Evolutionary conservation across 2,797 vertebrate genomes (phyloP).

Genomic region (Syngnathus acus): DNA sequence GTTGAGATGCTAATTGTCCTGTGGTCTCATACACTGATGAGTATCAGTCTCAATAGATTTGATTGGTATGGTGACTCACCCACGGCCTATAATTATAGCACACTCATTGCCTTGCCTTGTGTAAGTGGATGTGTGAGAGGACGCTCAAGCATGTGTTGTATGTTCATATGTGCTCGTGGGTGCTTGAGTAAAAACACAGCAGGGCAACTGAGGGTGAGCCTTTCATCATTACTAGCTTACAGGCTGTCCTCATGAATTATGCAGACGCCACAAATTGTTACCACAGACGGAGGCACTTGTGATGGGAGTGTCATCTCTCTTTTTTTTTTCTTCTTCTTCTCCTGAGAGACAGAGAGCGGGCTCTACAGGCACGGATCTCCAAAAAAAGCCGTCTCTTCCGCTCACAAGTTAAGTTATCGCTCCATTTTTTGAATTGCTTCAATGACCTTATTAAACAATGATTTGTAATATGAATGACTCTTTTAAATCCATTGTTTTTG

Average conservation of each 20-base stretch:
- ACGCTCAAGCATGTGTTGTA: constrained; percentile 16
- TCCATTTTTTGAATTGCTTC: too few relatives aligned
- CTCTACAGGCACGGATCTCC: too few relatives aligned
- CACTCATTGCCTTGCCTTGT: constrained; percentile 15
- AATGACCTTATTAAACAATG: too few relatives aligned
- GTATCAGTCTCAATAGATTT: constrained; percentile 21
- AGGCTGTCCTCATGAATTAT: constrained; percentile 74
- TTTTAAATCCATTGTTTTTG: too few relatives aligned
- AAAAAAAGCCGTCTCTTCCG: too few relatives aligned
- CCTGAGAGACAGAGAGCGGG: too few relatives aligned
- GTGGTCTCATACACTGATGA: constrained; percentile 15
- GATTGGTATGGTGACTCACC: constrained; percentile 33
- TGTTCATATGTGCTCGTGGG: constrained; percentile 16
- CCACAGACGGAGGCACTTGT: constrained; percentile 4
- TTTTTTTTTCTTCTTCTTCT: background rate
- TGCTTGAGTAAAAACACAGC: constrained; percentile 34
- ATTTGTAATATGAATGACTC: too few relatives aligned
- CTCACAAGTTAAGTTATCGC: too few relatives aligned
- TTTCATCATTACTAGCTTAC: constrained; percentile 56
- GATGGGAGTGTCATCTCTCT: background rate
- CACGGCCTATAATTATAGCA: constrained; percentile 20
- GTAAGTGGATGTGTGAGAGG: constrained; percentile 33
- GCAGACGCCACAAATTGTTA: constrained; percentile 26
- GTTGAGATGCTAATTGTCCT: constrained; percentile 8
- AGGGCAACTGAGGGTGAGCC: constrained; percentile 55